Evolutionary conservation across 2,888 invertebrate species (phyloP).

Genomic region (Vanessa cardui): DNA sequence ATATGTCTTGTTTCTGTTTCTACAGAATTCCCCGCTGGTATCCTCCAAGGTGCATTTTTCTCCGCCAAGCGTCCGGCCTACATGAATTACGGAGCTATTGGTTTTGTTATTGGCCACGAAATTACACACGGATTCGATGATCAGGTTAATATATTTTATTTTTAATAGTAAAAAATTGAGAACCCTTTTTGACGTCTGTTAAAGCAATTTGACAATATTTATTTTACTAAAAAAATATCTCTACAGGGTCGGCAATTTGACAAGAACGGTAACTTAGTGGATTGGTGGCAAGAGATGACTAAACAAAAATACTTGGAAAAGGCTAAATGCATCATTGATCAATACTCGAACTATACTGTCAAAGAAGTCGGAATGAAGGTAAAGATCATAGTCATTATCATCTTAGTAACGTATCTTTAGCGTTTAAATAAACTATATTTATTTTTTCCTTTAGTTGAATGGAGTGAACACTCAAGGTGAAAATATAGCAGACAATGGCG

Average conservation of each 20-base stretch:
- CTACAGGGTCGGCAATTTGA: conserved; percentile 93
- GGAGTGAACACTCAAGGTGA: conserved; percentile 96
- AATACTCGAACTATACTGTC: conserved; percentile 95
- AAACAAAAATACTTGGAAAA: conserved; percentile 91
- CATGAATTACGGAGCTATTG: conserved; percentile 96
- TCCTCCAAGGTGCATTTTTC: conserved; percentile 96
- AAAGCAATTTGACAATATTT: no score
- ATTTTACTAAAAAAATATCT: not conserved
- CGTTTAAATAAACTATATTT: not conserved
- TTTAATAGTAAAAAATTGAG: no score
- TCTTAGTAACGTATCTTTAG: not conserved
- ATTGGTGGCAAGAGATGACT: conserved; percentile 96
- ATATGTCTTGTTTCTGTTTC: not conserved
- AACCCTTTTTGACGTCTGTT: no score
- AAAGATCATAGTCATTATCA: conserved; percentile 42
- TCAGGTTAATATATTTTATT: conserved; percentile 70
- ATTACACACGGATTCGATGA: conserved; percentile 96
- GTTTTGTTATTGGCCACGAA: conserved; percentile 95
- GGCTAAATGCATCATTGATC: conserved; percentile 95
- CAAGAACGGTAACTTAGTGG: conserved; percentile 93
- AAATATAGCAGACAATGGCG: conserved; percentile 97
- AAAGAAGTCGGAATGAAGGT: conserved; percentile 89
- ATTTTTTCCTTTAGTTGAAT: conserved; percentile 85
- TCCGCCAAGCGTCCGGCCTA: conserved; percentile 93
- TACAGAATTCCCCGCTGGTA: conserved; percentile 96